Conservation (phyloP, 2,888 invertebrate species). For the Chesias legatella region DNA sequence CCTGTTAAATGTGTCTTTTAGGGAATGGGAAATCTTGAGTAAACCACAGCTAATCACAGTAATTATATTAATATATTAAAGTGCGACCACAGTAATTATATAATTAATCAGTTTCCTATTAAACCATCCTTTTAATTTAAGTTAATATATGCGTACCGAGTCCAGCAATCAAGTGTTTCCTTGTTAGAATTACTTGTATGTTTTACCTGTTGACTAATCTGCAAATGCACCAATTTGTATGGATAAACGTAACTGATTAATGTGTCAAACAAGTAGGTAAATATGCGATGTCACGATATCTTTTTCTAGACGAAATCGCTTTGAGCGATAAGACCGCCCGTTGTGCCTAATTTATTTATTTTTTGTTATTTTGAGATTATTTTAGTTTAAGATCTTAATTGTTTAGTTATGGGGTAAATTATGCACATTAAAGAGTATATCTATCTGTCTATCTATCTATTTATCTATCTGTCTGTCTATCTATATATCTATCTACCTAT, state of each 20-base stretch:
- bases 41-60: neutral
- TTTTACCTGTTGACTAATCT: conserved; percentile 15
- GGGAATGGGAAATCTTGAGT: too few species aligned
- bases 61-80: neutral
- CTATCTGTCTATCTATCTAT: too few species aligned
- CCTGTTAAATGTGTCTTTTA: too few species aligned
- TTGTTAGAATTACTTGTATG: conserved; percentile 18
- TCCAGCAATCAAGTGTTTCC: conserved; percentile 10
- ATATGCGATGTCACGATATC: conserved; percentile 1
- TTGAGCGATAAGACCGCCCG: too few species aligned
- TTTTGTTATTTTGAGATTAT: too few species aligned
- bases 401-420: too few species aligned
- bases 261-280: conserved; percentile 10
- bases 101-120: neutral
- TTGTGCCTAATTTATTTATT: conserved; percentile 13
- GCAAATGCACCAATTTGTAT: conserved; percentile 13
- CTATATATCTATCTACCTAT: too few species aligned
- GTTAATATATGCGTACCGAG: conserved; percentile 8
- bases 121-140: conserved; percentile 8
- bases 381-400: too few species aligned
- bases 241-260: conserved; percentile 15
- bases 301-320: too few species aligned
- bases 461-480: too few species aligned
- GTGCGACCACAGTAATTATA: neutral
- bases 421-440: too few species aligned